These are phyloP conservation scores for Pangasius krempfi DNA, from an alignment of 2,797 vertebrate genomes.

Conservation along the genomic window DNA sequence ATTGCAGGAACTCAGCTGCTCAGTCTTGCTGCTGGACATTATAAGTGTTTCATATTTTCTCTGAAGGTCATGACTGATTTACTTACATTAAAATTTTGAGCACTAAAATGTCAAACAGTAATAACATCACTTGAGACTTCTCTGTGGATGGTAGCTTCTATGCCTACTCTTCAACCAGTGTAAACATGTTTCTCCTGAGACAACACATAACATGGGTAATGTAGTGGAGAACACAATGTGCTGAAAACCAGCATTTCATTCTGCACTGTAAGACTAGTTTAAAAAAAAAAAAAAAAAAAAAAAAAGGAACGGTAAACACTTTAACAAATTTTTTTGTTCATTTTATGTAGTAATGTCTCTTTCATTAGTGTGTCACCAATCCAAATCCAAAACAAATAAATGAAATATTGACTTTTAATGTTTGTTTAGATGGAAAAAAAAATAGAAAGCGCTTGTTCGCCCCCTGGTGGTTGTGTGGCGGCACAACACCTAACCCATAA, in stretches of 20 bases:
- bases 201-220: not conserved
- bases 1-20: slow-evolving; percentile 43
- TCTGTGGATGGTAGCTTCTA: not conserved
- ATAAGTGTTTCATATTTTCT: slow-evolving; percentile 41
- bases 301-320: not conserved
- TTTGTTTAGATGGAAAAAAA: not conserved
- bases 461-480: slow-evolving; percentile 1
- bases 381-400: not conserved
- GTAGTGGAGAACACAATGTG: not conserved
- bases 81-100: not conserved
- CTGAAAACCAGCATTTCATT: not conserved
- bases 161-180: not conserved
- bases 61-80: slow-evolving; percentile 18
- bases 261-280: not conserved
- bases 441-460: slow-evolving; percentile 15
- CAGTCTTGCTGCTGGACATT: slow-evolving; percentile 16
- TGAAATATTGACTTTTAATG: not conserved
- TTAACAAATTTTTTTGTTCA: not conserved
- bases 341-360: not conserved
- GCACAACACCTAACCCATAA: slow-evolving; percentile 9
- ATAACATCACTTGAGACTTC: not conserved
- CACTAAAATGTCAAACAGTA: slow-evolving; percentile 9
- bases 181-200: not conserved
- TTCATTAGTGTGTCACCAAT: not conserved
- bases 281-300: no score